Conservation (phyloP, 2,888 invertebrate genomes). For the Ormia ochracea region DNA sequence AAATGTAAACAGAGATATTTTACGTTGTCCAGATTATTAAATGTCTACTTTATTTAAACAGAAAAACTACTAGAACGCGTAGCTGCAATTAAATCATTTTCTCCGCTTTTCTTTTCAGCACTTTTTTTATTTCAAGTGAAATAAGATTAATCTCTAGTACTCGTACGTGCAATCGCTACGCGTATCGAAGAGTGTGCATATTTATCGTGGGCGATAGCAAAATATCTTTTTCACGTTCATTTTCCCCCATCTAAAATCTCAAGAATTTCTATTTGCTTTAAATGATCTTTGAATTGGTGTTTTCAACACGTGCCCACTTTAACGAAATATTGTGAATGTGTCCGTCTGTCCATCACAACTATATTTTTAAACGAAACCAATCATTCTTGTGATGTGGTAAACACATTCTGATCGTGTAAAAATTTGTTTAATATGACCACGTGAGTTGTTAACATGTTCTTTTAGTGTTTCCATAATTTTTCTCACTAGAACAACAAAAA, state of each 20-base stretch:
- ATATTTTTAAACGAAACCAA: constrained; percentile 32
- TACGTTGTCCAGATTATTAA: too few relatives aligned
- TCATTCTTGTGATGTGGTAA: neutral
- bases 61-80: neutral
- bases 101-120: neutral
- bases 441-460: neutral
- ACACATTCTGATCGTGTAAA: neutral
- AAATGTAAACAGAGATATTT: too few relatives aligned
- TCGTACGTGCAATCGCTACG: neutral
- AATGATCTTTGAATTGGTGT: neutral
- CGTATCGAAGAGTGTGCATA: neutral
- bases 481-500: neutral
- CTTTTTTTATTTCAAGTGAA: neutral
- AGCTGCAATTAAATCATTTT: neutral
- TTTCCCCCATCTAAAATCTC: neutral
- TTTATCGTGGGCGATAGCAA: neutral
- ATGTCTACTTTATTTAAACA: too few relatives aligned
- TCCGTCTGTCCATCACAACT: neutral
- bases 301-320: constrained; percentile 23
- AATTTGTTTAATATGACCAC: neutral
- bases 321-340: neutral
- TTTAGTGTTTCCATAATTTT: neutral
- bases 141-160: neutral
- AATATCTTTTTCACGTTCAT: neutral
- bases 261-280: neutral